Evolutionary conservation across 1,140 invertebrate genomes (phyloP).

Genomic region (Patella vulgata): DNA sequence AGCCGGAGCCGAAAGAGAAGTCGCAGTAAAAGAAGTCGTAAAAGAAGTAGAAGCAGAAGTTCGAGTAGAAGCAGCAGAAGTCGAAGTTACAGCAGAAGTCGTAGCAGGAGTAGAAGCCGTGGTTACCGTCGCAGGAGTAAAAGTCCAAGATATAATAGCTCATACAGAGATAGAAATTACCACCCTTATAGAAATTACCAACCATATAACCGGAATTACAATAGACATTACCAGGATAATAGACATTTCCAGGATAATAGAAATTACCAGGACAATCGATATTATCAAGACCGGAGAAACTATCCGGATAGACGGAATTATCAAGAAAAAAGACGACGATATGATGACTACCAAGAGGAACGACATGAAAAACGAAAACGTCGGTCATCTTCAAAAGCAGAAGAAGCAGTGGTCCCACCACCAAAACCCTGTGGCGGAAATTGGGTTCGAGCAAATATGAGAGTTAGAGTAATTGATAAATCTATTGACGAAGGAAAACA

Average conservation of each 20-base stretch:
- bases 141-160: conserved; percentile 3
- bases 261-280: not conserved
- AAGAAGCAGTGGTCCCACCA: not conserved
- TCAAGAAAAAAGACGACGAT: not conserved
- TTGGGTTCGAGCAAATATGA: conserved; percentile 63
- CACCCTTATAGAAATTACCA: conserved; percentile 16
- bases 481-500: conserved; percentile 65
- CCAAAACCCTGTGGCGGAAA: conserved; percentile 13
- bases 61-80: no score
- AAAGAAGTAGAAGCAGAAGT: no score
- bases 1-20: conserved; percentile 1
- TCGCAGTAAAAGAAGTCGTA: conserved; percentile 9
- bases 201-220: conserved; percentile 25
- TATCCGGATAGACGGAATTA: not conserved
- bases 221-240: not conserved
- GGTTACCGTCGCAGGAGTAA: not conserved
- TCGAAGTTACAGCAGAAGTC: no score
- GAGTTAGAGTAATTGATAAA: conserved; percentile 64
- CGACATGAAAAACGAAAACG: not conserved
- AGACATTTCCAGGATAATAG: not conserved
- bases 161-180: conserved; percentile 21
- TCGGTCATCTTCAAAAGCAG: not conserved
- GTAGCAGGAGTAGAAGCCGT: not conserved
- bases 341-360: not conserved
- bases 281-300: not conserved